Evolutionary conservation across 1,140 invertebrate species (phyloP).

Genomic region (Drosophila subobscura): DNA sequence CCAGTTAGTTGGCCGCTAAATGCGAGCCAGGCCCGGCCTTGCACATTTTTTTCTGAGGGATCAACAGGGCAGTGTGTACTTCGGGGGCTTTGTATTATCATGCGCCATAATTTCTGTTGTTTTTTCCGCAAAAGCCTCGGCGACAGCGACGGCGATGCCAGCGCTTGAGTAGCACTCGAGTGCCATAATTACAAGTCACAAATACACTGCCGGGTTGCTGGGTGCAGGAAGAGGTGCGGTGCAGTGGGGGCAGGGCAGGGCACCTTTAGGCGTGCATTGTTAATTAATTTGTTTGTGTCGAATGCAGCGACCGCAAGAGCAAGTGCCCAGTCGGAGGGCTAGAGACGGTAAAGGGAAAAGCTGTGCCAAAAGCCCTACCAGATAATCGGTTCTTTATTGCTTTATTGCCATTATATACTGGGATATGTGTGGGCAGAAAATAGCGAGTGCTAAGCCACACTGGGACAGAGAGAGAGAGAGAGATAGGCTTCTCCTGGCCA

Average conservation of each 20-base stretch:
- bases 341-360: slow-evolving; percentile 30
- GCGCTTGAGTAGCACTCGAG: slow-evolving; percentile 67
- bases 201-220: slow-evolving; percentile 26
- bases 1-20: slow-evolving; percentile 46
- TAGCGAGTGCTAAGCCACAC: not conserved
- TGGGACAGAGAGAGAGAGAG: not conserved
- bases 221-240: not conserved
- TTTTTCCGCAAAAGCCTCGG: slow-evolving; percentile 48
- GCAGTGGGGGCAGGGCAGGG: not conserved
- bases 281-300: slow-evolving; percentile 75
- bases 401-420: not conserved
- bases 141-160: slow-evolving; percentile 16
- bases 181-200: slow-evolving; percentile 72
- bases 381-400: slow-evolving; percentile 48
- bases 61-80: slow-evolving; percentile 5
- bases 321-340: slow-evolving; percentile 18
- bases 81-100: slow-evolving; percentile 50
- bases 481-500: slow-evolving; percentile 5
- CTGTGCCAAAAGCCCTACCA: slow-evolving; percentile 50
- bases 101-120: slow-evolving; percentile 62
- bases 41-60: slow-evolving; percentile 54
- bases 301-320: slow-evolving; percentile 45
- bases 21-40: slow-evolving; percentile 44
- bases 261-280: slow-evolving; percentile 60
- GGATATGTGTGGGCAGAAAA: slow-evolving; percentile 9